Percentiles rank a stretch among this genome's conserved stretches.
phyloP scores from a whole-genome alignment of 2,888 invertebrate genomes.

The Caenorhabditis doughertyi region DNA sequence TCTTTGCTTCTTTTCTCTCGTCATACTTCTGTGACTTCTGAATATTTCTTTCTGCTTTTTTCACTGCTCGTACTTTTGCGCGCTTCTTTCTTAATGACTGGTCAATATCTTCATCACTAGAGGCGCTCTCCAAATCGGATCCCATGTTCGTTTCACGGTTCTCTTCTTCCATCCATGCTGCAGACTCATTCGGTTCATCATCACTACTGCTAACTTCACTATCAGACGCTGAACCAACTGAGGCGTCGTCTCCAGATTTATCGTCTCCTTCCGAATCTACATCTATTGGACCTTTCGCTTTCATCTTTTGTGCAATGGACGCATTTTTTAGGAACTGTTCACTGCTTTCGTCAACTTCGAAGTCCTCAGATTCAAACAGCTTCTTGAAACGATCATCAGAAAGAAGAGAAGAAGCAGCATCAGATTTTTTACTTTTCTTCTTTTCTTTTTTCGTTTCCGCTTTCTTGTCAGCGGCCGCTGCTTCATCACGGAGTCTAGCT shows the following conservation, averaged over 20 bases:
- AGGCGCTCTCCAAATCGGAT: constrained; percentile 55
- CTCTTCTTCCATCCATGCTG: constrained; percentile 53
- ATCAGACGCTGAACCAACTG: constrained; percentile 27
- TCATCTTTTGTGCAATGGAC: constrained; percentile 44
- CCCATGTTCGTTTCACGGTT: constrained; percentile 45
- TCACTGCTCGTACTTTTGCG: constrained; percentile 39
- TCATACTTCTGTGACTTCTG: constrained; percentile 55
- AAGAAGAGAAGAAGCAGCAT: constrained; percentile 86
- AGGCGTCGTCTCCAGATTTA: constrained; percentile 38
- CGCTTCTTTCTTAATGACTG: constrained; percentile 55
- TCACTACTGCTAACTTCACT: constrained; percentile 54
- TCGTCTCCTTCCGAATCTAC: constrained; percentile 60
- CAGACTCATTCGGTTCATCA: constrained; percentile 9
- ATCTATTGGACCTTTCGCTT: constrained; percentile 42
- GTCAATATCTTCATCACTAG: constrained; percentile 58
- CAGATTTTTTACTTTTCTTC: constrained; percentile 65
- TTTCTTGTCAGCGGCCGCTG: constrained; percentile 48
- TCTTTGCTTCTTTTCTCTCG: constrained; percentile 61
- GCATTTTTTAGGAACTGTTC: constrained; percentile 61
- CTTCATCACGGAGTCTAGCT: constrained; percentile 70
- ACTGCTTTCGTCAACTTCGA: constrained; percentile 74
- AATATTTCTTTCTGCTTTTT: constrained; percentile 45
- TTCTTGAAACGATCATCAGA: constrained; percentile 93
- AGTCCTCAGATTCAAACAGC: constrained; percentile 93
- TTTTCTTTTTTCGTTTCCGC: constrained; percentile 69